Evolutionary conservation across 37 sponge, comb jelly and placozoan species (phyloP), one percentile per base, ranked within the genome.

Genomic region (Agelas oroides): DNA sequence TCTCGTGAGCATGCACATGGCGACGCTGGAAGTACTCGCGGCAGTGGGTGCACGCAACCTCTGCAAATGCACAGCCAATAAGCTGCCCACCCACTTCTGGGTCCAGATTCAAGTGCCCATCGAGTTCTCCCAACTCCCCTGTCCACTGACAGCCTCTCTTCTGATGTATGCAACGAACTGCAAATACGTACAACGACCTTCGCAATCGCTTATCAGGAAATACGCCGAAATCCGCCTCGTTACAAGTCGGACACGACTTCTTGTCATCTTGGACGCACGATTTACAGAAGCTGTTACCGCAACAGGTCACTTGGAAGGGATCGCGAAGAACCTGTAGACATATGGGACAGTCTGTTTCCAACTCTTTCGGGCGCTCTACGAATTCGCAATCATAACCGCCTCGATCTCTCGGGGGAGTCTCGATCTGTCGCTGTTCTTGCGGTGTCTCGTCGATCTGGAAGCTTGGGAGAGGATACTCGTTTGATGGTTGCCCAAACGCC

Each of bases 211-310:
- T 75, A 33, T 84, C 41, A 25, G 16, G 56, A 8, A 84, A 63
- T 15, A 53, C 38, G 30, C 31, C 66, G 46, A 84, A 76, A 13
- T 40, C 77, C 0, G 46, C 34, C 38, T 84, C 24, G 65, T 64
- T 63, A 52, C 85, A 84, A 37, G 76, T 38, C 1, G 85, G 85
- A 34, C 85, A 84, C 0, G 77, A 70, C 39, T 76, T 58, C 20
- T 64, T 38, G 30, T 66, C 57, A 5, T 61, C 54, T 27, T 61
- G 58, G 32, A 84, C 35, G n/a, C n/a, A n/a, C n/a, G n/a, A n/a
- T n/a, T n/a, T n/a, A 76, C 85, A 84, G 69, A 75, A 84, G 46
- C 55, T 53, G 55, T 84, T 20, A 5, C 85, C 85, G 32, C 85
- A 84, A 30, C 85, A 84, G 25, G 67, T 64, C 25, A 30, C 35